Evolutionary conservation across 2,113 vertebrate species (phyloP), one percentile per base, ranked within the genome.

Genomic region (Mellivora capensis): DNA sequence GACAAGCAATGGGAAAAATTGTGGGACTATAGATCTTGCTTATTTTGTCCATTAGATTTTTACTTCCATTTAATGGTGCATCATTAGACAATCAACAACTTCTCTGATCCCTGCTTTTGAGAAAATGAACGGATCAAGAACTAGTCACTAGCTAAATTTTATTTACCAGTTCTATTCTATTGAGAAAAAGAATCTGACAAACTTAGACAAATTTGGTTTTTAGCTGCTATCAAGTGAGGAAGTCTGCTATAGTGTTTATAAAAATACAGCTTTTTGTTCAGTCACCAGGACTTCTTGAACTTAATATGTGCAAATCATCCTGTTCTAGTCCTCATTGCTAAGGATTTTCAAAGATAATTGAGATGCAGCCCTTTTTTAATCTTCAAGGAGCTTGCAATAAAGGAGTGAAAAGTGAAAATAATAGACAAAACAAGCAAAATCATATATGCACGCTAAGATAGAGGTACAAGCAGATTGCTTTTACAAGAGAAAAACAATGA

Each of bases 401-500:
- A 76, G 12, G 8, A 42, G 2, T 25, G 7, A 90, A 25, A 76
- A 3, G 2, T 21, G 34, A 2, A 71, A 84, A 29, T 37, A 87
- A 87, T 27, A 47, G 21, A n/a, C 14, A 49, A 88, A 42, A 15
- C 20, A 72, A 83, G 1, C 3, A 14, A 91, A 69, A 67, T 18
- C 7, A 49, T 49, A 49, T 49, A 39, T 0, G 3, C 10, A 6
- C 1, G 7, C 4, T 31, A 67, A 76, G 21, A 9, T 11, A 13
- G 2, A 74, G 57, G 1, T 14, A 4, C 0, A 31, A 31, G 6
- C 18, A 18, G 7, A 31, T 7, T 20, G 6, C 27, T 23, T 57
- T 39, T 0, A 0, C 25, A 49, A 6, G n/a, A 79, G 25, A 49
- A 29, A 85, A 27, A 2, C 21, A 20, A 11, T 47, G 1, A 3